Base-by-base conservation (phyloP, 2,113 vertebrate genomes). In the Grammomys surdaster region DNA sequence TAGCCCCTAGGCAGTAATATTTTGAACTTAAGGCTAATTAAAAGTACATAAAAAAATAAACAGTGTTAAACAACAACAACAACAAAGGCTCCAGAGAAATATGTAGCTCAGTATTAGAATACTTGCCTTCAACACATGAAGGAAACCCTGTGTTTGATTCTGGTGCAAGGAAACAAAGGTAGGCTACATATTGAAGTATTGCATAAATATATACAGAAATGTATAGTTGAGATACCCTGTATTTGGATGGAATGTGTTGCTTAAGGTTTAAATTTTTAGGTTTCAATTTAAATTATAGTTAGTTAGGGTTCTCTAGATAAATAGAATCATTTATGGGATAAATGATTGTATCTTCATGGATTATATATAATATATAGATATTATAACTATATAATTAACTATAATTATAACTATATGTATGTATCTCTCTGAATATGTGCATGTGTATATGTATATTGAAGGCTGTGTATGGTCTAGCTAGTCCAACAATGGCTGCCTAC, bases 231-330 rank as follows among this genome's bases (percentile, higher is more conserved):
- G 7, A 90, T 95, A 78, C 80, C 93, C 94, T 91, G 63, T 78
- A 95, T 67, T 78, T 89, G n/a, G 11, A 48, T 92, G 75, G 48
- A 75, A 90, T 60, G 70, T 33, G 70, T 96, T 90, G 48, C 7
- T 84, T 95, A 84, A 94, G 7, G 46, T 85, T 94, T 86, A 73
- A 93, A 90, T 80, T 89, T 60, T 90, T 51, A 75, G 73, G 63
- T 91, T 95, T 93, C 69, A 63, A 65, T 96, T 89, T 87, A 93
- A 28, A 89, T 92, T 95, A 11, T 95, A 84, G 78, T 88, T 72
- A 67, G 89, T 72, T 56, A n/a, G 20, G 54, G 19, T 58, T 81
- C 36, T 81, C 78, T 81, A 58, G 33, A 58, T 19, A 54, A 58
- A 13, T 36, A 81, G 36, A 81, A 56, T 40, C 40, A 40, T 33